phyloP scores from a whole-genome alignment of 2,888 invertebrate species.

The Dolichomitus sp. region DNA sequence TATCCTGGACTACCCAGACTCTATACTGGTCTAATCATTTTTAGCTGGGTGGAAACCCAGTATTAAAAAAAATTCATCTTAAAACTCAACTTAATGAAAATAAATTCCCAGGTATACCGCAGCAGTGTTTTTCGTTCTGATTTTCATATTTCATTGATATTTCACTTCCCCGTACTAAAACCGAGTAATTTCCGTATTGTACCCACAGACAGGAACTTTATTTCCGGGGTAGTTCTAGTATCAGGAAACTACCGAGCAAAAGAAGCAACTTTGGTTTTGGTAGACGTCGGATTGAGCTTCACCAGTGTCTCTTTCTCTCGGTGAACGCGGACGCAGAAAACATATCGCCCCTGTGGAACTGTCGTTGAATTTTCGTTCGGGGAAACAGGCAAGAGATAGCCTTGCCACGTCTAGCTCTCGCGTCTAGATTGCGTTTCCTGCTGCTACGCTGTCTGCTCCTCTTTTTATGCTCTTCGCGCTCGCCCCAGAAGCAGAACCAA shows the following conservation, averaged over 20 bases:
- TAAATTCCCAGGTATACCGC: not conserved
- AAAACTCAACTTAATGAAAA: not conserved
- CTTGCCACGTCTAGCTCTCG: slow-evolving; percentile 43
- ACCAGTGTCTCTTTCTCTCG: slow-evolving; percentile 15
- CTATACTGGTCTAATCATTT: no score
- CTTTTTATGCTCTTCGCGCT: slow-evolving; percentile 58
- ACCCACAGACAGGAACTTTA: not conserved
- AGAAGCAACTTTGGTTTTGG: slow-evolving; percentile 41
- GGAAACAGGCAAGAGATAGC: slow-evolving; percentile 43
- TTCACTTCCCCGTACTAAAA: not conserved
- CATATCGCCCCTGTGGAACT: slow-evolving; percentile 58
- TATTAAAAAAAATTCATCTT: no score
- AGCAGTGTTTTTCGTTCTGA: not conserved
- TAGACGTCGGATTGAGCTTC: slow-evolving; percentile 27
- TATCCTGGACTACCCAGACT: no score
- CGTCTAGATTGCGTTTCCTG: slow-evolving; percentile 68
- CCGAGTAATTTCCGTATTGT: not conserved
- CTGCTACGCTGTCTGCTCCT: slow-evolving; percentile 57
- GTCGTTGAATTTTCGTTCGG: slow-evolving; percentile 67
- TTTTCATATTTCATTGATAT: not conserved
- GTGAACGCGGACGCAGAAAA: slow-evolving; percentile 51
- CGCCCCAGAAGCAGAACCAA: slow-evolving; percentile 35
- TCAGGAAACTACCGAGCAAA: slow-evolving; percentile 6
- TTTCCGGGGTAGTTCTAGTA: not conserved
- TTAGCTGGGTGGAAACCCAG: no score